These are phyloP conservation scores for Chaetorhynchus papuensis DNA, from an alignment of 2,113 vertebrate species.

Conservation along the genomic window DNA sequence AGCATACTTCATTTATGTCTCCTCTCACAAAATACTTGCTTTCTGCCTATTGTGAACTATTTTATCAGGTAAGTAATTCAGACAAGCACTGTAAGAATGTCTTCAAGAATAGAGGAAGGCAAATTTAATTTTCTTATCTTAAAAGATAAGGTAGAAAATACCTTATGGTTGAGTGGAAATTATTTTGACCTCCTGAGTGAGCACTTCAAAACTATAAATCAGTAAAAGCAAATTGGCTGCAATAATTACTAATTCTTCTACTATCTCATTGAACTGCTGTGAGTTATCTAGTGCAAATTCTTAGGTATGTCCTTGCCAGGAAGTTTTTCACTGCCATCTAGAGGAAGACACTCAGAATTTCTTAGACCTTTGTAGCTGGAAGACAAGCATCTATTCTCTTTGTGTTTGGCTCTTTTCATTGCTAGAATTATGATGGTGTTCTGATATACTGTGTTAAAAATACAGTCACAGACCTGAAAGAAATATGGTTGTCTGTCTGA, in stretches of 20 bases:
- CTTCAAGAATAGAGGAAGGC: not conserved
- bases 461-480: not conserved
- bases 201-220: not conserved
- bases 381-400: not conserved
- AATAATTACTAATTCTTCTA: not conserved
- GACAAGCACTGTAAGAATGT: not conserved
- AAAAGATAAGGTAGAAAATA: not conserved
- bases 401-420: not conserved
- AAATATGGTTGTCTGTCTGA: not conserved
- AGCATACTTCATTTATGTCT: not conserved
- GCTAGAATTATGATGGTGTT: not conserved
- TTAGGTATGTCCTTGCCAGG: not conserved
- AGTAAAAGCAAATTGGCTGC: not conserved
- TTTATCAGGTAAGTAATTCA: not conserved
- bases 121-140: not conserved
- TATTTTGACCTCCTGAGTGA: not conserved
- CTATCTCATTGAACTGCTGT: not conserved
- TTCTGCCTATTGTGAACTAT: not conserved
- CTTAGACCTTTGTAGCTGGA: not conserved
- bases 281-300: not conserved
- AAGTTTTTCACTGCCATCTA: constrained; percentile 61
- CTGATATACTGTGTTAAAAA: not conserved
- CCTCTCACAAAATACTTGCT: not conserved
- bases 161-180: not conserved
- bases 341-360: constrained; percentile 8